Conservation (phyloP, 2,888 invertebrate species). For the Pogonocherus hispidulus region DNA sequence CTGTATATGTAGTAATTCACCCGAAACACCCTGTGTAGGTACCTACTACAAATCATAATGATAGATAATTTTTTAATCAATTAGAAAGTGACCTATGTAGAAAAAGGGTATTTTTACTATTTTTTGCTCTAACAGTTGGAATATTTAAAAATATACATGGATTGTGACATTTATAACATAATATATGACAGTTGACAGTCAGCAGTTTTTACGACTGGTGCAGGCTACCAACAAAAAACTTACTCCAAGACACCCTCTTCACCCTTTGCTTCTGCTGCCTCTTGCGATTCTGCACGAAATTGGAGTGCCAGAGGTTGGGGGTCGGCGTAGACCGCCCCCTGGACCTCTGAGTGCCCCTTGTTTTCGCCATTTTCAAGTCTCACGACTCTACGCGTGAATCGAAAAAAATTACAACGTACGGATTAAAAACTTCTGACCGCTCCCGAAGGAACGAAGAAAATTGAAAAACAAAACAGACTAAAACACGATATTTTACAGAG, state of each 20-base stretch:
- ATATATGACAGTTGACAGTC: too few relatives aligned
- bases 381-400: not conserved
- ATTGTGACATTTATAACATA: too few relatives aligned
- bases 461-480: slow-evolving; percentile 24
- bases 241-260: slow-evolving; percentile 64
- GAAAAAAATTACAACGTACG: slow-evolving; percentile 27
- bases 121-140: too few relatives aligned
- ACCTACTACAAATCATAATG: too few relatives aligned
- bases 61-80: too few relatives aligned
- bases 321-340: slow-evolving; percentile 33
- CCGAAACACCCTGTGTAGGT: too few relatives aligned
- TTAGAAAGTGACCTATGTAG: too few relatives aligned
- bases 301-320: slow-evolving; percentile 28
- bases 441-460: not conserved
- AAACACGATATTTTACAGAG: not conserved
- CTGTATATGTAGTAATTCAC: too few relatives aligned
- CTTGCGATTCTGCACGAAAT: slow-evolving; percentile 40
- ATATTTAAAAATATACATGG: too few relatives aligned
- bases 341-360: slow-evolving; percentile 41
- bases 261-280: slow-evolving; percentile 48
- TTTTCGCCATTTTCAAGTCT: slow-evolving; percentile 51
- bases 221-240: too few relatives aligned
- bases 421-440: not conserved
- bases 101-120: too few relatives aligned
- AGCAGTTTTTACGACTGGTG: too few relatives aligned